Evolutionary conservation across 1,140 invertebrate species (phyloP).

Genomic region (Drosophila lacertosa): DNA sequence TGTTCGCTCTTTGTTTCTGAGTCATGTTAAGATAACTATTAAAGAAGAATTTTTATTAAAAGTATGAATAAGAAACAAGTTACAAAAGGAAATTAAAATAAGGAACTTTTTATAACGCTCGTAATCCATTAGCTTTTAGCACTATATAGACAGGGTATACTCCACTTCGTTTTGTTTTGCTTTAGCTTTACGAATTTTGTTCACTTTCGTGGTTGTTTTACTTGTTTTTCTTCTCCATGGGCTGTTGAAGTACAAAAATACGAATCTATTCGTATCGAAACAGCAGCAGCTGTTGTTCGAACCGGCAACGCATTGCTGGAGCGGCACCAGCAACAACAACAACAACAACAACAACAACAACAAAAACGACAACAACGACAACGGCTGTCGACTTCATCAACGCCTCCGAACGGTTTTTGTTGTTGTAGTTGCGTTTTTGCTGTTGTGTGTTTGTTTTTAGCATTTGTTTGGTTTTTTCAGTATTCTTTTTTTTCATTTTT

Average conservation of each 20-base stretch:
- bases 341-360: conserved; percentile 9
- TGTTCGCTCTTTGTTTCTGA: too few species aligned
- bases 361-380: conserved; percentile 17
- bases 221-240: conserved; percentile 45
- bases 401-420: conserved; percentile 22
- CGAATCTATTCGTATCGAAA: conserved; percentile 56
- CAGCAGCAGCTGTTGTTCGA: conserved; percentile 62
- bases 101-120: too few species aligned
- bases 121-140: not conserved
- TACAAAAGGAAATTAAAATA: too few species aligned
- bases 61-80: too few species aligned
- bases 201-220: conserved; percentile 21
- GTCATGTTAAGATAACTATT: too few species aligned
- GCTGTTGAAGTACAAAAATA: conserved; percentile 68
- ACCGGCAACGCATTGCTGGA: conserved; percentile 48
- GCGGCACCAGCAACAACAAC: conserved; percentile 4
- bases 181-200: not conserved
- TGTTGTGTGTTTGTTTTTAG: conserved; percentile 69
- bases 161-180: not conserved
- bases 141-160: conserved; percentile 7
- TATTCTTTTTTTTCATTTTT: conserved; percentile 8
- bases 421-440: conserved; percentile 19
- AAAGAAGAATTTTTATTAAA: not conserved
- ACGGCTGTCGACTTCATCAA: conserved; percentile 48
- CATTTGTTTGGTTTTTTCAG: conserved; percentile 48